Base-by-base conservation (phyloP, 2,113 vertebrate species). In the Paralichthys olivaceus region DNA sequence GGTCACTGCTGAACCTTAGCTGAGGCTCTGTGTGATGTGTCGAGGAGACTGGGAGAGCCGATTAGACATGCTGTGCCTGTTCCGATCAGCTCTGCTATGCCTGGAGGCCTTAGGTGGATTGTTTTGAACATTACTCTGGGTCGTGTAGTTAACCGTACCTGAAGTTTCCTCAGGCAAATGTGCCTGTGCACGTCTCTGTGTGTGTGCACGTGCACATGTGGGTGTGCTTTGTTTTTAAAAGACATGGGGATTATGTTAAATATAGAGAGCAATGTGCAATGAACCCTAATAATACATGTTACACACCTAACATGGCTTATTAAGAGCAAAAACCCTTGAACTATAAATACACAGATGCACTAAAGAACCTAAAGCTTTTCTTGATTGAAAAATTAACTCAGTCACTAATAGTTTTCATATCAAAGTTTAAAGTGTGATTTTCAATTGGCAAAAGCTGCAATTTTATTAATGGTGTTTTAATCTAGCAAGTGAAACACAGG, bases 71-170 rank as follows among this genome's bases (percentile, higher is more conserved):
- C 81, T n/a, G 68, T 85, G 91, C 89, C 83, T 69, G 70, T 83
- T 89, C 76, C 29, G 57, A 92, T 92, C 82, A 83, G 78, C 66
- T 70, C 73, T 58, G 59, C 64, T 55, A 32, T 72, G 83, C 85
- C 88, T 80, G 32, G 47, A 59, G 78, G 84, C 74, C 72, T 49
- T n/a, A 75, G 70, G 80, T 75, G 70, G 83, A 86, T 40, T 79
- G 67, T 72, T 90, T 69, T 88, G 75, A 88, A 88, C 85, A 72
- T 80, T 83, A 75, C 75, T 86, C 75, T 87, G 77, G 70, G 77
- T 89, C 75, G 75, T 80, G 86, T 84, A 85, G 81, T 79, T 90
- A 89, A 92, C 85, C 65, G 62, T 22, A 91, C 79, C 78, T 91
- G 92, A 91, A 85, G 66, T 90, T 87, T 90, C 84, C 84, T 28